Evolutionary conservation across 2,888 invertebrate genomes (phyloP).

Genomic region (Zonitis immaculata): DNA sequence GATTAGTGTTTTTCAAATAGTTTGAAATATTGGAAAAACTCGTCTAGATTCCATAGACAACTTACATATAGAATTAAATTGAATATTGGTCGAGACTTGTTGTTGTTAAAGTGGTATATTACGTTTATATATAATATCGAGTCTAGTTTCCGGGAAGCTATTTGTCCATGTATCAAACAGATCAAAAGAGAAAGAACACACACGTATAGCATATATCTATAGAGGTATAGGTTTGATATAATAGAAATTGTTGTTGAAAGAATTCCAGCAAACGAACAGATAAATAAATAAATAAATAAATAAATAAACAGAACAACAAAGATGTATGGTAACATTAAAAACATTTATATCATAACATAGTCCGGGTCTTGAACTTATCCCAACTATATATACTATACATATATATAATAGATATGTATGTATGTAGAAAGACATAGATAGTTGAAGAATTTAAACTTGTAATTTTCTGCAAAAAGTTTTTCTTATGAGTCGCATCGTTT

Average conservation of each 20-base stretch:
- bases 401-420: too few species aligned
- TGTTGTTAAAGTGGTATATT: not conserved
- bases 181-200: constrained; percentile 6
- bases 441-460: constrained; percentile 18
- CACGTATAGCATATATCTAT: not conserved
- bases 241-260: constrained; percentile 1
- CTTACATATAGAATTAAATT: constrained; percentile 2
- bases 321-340: constrained; percentile 13
- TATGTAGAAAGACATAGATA: not conserved
- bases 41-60: constrained; percentile 2
- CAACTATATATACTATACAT: too few species aligned
- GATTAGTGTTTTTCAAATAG: constrained; percentile 5
- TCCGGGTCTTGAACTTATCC: constrained; percentile 4
- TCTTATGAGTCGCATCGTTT: constrained; percentile 13
- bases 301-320: too few species aligned
- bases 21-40: not conserved
- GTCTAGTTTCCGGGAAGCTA: constrained; percentile 16
- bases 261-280: constrained; percentile 6
- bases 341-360: constrained; percentile 15
- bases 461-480: constrained; percentile 18
- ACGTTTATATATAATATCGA: constrained; percentile 5
- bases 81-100: not conserved
- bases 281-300: too few species aligned
- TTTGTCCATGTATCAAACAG: constrained; percentile 13
- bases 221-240: not conserved